Evolutionary conservation across 2,888 invertebrate genomes (phyloP), one percentile per base, ranked within the genome.

Genomic region (Diarsia mendica): DNA sequence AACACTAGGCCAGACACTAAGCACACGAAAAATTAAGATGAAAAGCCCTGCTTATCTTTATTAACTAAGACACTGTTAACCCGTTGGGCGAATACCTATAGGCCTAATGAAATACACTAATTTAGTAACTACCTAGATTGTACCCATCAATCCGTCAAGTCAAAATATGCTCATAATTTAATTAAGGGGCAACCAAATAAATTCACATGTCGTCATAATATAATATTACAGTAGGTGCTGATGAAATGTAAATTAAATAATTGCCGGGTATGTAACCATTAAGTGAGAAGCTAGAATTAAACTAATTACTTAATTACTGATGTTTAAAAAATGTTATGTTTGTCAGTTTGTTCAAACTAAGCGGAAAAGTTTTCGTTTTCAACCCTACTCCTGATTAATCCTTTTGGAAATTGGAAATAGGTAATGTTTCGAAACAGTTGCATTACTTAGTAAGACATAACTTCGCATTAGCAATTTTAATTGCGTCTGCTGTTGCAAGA

Each of bases 211-310:
- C 84, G 39, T 28, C 71, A 76, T 51, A 28, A 20, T 18, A 76
- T 51, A 28, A 20, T 18, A 46, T 48, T 44, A 49, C 49, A 67
- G 48, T 51, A 64, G 13, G 10, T 28, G 46, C 60, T 73, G 72
- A 60, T 48, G 85, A 71, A 85, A 85, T 70, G n/a, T 71, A 13
- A 72, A 83, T 60, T 64, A 73, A 67, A 85, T 85, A 83, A 85
- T 85, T 85, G 48, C 77, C 8, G 72, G 23, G 48, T 80, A 67
- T 72, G 53, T 11, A 66, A 23, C 72, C 46, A 84, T 81, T 67
- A 71, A 71, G 48, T 73, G 60, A 58, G 77, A 53, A 81, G 77
- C 72, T 71, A 63, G 39, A 76, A 66, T n/a, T 70, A 28, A 60
- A 10, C 51, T 70, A 60, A 72, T 84, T 72, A 75, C 48, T 61